Base-by-base conservation (phyloP, 2,888 invertebrate species). In the Agrochola macilenta region DNA sequence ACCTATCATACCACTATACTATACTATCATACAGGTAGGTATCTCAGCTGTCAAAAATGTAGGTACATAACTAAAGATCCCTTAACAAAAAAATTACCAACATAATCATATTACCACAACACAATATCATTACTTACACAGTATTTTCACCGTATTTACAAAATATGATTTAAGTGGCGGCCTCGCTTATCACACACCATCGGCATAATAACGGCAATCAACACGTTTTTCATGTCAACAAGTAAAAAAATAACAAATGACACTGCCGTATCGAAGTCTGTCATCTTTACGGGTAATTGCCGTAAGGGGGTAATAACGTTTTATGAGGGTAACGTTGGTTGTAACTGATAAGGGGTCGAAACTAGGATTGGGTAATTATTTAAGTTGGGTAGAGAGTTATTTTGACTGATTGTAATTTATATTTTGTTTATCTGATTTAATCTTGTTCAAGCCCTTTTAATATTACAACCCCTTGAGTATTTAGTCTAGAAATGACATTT, bases 161-260 rank as follows among this genome's bases (percentile, higher is more conserved):
- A 90, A 91, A 88, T 91, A 90, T 90, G 85, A 89, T 87, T 87
- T 87, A 85, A 89, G 84, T 86, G 86, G 77, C 84, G 78, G 76
- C 76, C 75, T 82, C 78, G 46, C 70, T 74, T 93, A 94, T 94
- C 94, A 81, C 78, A 92, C 95, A 93, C 95, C 89, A 95, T 95
- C 95, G 81, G 26, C 57, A 81, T 94, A 95, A 95, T 94, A 90
- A 91, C 92, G 60, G 92, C 90, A 93, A 95, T 96, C 95, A 94
- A 93, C 93, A 92, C 90, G 85, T 76, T 93, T 95, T 94, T 92
- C 95, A 89, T 94, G 95, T 95, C 96, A 95, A 95, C 95, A 92
- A 86, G 75, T 69, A 87, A 89, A 88, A 92, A 91, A 88, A 87
- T 94, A 95, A 96, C 94, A 95, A 96, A 96, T 94, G 96, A 96